A percentile compares a stretch with the other conserved stretches of the same genome.
Conservation (phyloP, 2,888 invertebrate species). For the Nemotelus nigrinus region DNA sequence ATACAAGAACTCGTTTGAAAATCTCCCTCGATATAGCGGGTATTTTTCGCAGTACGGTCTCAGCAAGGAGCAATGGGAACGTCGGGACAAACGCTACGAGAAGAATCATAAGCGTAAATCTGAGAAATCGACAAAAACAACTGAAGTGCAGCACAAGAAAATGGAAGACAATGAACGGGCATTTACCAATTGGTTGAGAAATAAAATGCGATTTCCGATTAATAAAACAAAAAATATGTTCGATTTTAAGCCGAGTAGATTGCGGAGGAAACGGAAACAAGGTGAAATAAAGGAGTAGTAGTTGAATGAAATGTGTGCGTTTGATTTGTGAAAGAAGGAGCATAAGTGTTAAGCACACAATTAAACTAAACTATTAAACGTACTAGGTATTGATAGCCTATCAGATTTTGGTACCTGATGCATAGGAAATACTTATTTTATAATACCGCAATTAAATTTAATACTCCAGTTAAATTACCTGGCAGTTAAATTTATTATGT, state of each 20-base stretch:
- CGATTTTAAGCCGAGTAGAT: conserved; percentile 53
- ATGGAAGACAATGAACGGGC: conserved; percentile 68
- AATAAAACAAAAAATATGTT: conserved; percentile 64
- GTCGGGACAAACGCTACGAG: conserved; percentile 62
- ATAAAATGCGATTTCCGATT: conserved; percentile 63
- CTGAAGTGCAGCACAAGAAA: conserved; percentile 64
- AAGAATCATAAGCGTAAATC: conserved; percentile 56
- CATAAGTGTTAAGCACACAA: too few species aligned
- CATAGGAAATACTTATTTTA: too few species aligned
- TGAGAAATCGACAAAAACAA: conserved; percentile 61
- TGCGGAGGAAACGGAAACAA: conserved; percentile 23
- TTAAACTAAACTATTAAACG: too few species aligned
- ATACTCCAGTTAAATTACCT: too few species aligned
- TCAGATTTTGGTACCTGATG: too few species aligned
- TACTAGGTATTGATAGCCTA: too few species aligned
- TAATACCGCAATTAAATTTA: too few species aligned
- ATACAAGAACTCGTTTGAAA: conserved; percentile 61
- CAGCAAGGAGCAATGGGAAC: conserved; percentile 65
- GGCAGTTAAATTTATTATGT: too few species aligned
- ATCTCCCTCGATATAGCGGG: conserved; percentile 67
- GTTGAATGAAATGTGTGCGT: too few species aligned
- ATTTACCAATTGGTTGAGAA: conserved; percentile 68
- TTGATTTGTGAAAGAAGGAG: too few species aligned
- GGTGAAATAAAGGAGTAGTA: background rate
- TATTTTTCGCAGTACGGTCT: conserved; percentile 68